A percentile compares a stretch with the other conserved stretches of the same genome.
These are phyloP conservation scores for Coturnix japonica DNA, from an alignment of 2,113 vertebrate genomes.

Conservation along the genomic window DNA sequence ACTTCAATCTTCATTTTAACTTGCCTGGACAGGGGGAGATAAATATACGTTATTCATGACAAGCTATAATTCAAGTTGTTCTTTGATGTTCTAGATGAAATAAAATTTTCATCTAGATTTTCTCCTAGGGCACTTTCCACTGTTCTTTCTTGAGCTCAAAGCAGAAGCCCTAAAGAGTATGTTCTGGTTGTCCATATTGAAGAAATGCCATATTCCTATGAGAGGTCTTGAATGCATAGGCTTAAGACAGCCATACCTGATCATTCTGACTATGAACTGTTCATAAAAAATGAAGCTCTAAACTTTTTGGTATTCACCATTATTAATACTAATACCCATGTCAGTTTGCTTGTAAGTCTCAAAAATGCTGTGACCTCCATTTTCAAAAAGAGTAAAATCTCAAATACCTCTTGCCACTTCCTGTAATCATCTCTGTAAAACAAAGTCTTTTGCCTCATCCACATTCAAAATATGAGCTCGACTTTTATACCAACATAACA, in stretches of 20 bases:
- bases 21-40: background rate
- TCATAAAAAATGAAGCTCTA: background rate
- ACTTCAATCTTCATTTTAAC: background rate
- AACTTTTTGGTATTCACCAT: background rate
- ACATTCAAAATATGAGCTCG: background rate
- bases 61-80: background rate
- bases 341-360: background rate
- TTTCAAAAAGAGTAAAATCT: background rate
- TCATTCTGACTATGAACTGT: background rate
- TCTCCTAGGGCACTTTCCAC: background rate
- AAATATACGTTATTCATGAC: background rate
- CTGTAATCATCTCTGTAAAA: background rate
- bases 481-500: background rate
- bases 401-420: background rate
- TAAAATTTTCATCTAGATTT: background rate
- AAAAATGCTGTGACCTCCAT: background rate
- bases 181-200: background rate
- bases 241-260: background rate
- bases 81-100: background rate
- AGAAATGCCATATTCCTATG: background rate
- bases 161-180: background rate
- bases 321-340: accelerated
- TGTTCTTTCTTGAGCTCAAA: background rate
- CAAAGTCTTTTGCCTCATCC: background rate
- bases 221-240: background rate